phyloP scores from a whole-genome alignment of 2,888 invertebrate species.

The Drosophila nr. fundita region DNA sequence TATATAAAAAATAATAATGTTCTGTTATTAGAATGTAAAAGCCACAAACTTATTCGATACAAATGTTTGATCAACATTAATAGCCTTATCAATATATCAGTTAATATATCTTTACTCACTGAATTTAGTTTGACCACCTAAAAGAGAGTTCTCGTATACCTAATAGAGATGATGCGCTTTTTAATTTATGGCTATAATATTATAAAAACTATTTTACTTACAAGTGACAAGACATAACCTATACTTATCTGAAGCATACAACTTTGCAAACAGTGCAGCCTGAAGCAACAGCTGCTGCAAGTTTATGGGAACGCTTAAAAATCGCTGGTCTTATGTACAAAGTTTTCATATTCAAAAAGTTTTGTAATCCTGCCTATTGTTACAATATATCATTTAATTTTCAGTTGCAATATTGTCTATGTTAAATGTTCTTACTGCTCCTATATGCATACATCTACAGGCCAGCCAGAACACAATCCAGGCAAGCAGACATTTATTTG shows the following conservation, averaged over 20 bases:
- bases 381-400: slow-evolving; percentile 28
- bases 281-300: slow-evolving; percentile 38
- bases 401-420: slow-evolving; percentile 18
- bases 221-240: not conserved
- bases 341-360: slow-evolving; percentile 42
- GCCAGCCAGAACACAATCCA: slow-evolving; percentile 19
- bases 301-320: slow-evolving; percentile 8
- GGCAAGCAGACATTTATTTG: slow-evolving; percentile 55
- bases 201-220: not conserved
- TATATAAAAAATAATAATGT: not conserved
- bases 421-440: not conserved
- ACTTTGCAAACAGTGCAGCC: not conserved
- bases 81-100: not conserved
- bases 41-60: not conserved
- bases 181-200: no score
- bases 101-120: not conserved
- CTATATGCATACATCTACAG: not conserved
- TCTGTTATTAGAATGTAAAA: not conserved
- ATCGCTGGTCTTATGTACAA: slow-evolving; percentile 20
- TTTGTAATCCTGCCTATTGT: slow-evolving; percentile 19
- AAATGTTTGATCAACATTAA: not conserved
- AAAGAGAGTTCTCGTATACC: not conserved
- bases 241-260: not conserved
- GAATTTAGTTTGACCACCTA: not conserved
- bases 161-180: not conserved